A percentile compares a stretch with the other conserved stretches of the same genome.
These are phyloP conservation scores for Chloropsis cyanopogon DNA, from an alignment of 2,113 vertebrate species.

Conservation along the genomic window DNA sequence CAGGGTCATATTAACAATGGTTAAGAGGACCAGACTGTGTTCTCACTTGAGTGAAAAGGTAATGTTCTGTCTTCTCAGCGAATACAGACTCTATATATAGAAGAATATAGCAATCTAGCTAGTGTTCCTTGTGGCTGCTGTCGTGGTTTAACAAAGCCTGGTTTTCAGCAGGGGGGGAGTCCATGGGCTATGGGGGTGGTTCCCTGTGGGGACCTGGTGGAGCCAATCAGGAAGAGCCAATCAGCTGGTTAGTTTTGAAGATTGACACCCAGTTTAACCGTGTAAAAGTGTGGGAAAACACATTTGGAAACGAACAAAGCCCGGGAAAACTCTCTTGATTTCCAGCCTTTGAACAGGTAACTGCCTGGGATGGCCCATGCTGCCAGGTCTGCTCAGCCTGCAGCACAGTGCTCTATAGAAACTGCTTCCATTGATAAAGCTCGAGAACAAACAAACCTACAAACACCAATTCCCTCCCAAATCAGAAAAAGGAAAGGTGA, in stretches of 20 bases:
- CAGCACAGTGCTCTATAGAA: not conserved
- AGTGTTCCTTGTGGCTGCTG: not conserved
- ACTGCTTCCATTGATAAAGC: not conserved
- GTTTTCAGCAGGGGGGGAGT: not conserved
- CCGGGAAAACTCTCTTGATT: accelerated
- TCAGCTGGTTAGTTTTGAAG: not conserved
- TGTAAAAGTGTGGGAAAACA: too few species aligned
- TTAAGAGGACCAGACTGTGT: not conserved
- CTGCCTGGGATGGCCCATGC: accelerated
- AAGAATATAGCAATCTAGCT: not conserved
- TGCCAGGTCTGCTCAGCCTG: accelerated
- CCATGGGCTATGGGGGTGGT: accelerated
- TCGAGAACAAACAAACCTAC: not conserved
- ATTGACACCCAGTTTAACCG: not conserved
- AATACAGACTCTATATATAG: not conserved
- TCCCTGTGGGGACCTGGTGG: not conserved
- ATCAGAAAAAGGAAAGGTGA: not conserved
- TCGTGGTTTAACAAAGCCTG: not conserved
- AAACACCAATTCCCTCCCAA: not conserved
- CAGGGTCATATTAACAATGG: not conserved
- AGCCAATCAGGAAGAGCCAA: not conserved
- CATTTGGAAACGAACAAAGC: not conserved
- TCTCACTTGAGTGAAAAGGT: not conserved
- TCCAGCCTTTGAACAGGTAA: not conserved
- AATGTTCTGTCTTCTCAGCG: not conserved